Percentiles rank a stretch among this genome's conserved stretches.
Conservation (phyloP, 1,140 invertebrate species). For the Brachionus asplanchnoidis region DNA sequence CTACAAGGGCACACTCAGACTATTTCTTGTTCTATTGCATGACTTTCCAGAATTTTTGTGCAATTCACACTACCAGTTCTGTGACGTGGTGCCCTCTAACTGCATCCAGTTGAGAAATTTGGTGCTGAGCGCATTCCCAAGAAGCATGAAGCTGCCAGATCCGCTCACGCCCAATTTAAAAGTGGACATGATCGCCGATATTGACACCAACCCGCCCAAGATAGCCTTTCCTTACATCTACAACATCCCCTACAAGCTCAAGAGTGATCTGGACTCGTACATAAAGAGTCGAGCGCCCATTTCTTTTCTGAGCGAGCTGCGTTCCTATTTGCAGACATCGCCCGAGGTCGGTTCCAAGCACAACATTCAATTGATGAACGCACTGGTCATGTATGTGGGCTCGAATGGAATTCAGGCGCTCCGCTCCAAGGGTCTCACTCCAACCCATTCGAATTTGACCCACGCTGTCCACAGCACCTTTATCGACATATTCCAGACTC, state of each 20-base stretch:
- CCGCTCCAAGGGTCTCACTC: constrained; percentile 72
- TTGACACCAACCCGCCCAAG: constrained; percentile 75
- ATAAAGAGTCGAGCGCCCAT: constrained; percentile 87
- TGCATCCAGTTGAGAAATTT: constrained; percentile 98
- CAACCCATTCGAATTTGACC: constrained; percentile 69
- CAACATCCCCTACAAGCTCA: constrained; percentile 78
- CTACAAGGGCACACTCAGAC: constrained; percentile 78
- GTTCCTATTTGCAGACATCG: constrained; percentile 49
- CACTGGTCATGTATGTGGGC: constrained; percentile 19
- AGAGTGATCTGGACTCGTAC: constrained; percentile 90
- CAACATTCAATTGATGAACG: constrained; percentile 40
- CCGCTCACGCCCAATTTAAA: constrained; percentile 88
- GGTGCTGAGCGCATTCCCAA: constrained; percentile 91
- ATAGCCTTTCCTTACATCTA: constrained; percentile 79
- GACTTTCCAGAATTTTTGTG: constrained; percentile 99
- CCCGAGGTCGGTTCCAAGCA: constrained; percentile 12
- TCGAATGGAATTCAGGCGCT: constrained; percentile 61
- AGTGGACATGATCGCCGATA: constrained; percentile 83
- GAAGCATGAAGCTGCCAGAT: constrained; percentile 94
- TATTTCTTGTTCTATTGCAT: constrained; percentile 89
- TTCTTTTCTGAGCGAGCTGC: constrained; percentile 84
- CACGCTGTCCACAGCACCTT: constrained; percentile 92
- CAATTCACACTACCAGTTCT: constrained; percentile 98
- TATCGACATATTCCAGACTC: constrained; percentile 99
- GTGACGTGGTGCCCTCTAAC: constrained; percentile 96